These are phyloP conservation scores for Scomber scombrus DNA, from an alignment of 2,113 vertebrate species.

Conservation along the genomic window DNA sequence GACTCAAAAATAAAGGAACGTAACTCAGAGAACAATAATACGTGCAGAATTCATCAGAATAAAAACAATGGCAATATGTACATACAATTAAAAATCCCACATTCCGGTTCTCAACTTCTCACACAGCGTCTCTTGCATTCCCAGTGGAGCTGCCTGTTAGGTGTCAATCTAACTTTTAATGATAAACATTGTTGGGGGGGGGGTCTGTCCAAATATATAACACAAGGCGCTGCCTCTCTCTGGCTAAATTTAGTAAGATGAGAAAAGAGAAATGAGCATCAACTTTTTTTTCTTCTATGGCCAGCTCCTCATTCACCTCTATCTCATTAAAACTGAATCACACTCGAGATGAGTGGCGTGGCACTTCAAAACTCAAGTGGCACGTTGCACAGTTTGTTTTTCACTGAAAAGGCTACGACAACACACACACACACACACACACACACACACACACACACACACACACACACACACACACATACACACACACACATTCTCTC, in stretches of 20 bases:
- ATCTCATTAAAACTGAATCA: constrained; percentile 72
- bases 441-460: background rate
- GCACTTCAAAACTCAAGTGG: constrained; percentile 57
- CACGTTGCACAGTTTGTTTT: constrained; percentile 35
- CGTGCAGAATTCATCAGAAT: background rate
- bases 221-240: constrained; percentile 3
- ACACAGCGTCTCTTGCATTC: background rate
- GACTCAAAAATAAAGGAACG: background rate
- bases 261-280: constrained; percentile 43
- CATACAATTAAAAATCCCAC: constrained; percentile 12
- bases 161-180: constrained; percentile 47
- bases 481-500: background rate
- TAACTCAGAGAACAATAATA: background rate
- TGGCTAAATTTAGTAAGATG: constrained; percentile 57
- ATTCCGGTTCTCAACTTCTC: constrained; percentile 27
- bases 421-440: background rate
- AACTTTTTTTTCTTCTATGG: constrained; percentile 16
- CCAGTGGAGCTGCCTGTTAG: constrained; percentile 15
- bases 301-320: constrained; percentile 62
- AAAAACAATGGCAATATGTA: background rate
- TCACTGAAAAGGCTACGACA: constrained; percentile 7
- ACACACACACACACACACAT: no score
- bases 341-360: constrained; percentile 62
- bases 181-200: background rate
- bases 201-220: constrained; percentile 4